These are phyloP conservation scores for Dromiciops gliroides DNA, from an alignment of 2,113 vertebrate species.

Conservation along the genomic window DNA sequence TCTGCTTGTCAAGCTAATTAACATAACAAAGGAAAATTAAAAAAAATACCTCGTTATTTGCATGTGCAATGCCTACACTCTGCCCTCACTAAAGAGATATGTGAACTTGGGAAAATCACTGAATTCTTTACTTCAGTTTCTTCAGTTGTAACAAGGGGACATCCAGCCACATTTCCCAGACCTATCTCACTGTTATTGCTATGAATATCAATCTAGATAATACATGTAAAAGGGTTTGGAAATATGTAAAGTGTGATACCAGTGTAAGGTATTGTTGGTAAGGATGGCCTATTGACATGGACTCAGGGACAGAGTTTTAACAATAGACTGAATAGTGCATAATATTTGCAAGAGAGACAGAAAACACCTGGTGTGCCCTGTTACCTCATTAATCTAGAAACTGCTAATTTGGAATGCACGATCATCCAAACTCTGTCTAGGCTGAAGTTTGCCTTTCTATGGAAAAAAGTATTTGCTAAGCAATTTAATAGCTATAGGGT, in stretches of 20 bases:
- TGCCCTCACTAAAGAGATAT: background rate
- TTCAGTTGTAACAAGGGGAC: background rate
- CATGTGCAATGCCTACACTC: background rate
- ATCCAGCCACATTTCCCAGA: background rate
- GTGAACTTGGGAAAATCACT: background rate
- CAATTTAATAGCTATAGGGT: background rate
- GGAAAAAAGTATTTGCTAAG: background rate
- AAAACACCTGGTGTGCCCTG: background rate
- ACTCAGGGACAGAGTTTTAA: no score
- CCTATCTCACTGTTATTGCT: background rate
- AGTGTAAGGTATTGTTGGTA: background rate
- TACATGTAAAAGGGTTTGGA: background rate
- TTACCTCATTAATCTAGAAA: background rate
- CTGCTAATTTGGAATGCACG: background rate
- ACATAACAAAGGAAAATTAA: background rate
- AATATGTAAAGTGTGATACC: background rate
- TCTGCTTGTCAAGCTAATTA: background rate
- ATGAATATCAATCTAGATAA: background rate
- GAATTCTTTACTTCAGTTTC: background rate
- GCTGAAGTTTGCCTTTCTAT: constrained; percentile 1
- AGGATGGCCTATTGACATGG: background rate
- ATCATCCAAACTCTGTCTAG: background rate
- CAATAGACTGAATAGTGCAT: background rate
- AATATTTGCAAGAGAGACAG: background rate
- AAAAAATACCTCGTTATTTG: no score